A percentile compares a stretch with the other conserved stretches of the same genome.
Evolutionary conservation across 1,140 invertebrate species (phyloP).

Genomic region (Nymphalis io): DNA sequence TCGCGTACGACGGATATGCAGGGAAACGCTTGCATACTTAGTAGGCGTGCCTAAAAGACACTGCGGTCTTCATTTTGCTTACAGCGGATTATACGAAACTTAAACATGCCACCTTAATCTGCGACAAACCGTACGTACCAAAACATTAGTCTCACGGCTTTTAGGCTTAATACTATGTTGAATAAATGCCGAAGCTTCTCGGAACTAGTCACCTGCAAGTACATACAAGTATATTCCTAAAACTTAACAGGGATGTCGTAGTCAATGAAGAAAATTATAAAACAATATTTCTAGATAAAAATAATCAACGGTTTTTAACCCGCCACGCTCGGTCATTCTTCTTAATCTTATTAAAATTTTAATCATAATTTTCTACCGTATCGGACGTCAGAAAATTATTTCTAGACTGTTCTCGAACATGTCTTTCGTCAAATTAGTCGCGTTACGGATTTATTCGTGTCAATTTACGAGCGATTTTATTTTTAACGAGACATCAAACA

Average conservation of each 20-base stretch:
- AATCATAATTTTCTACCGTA: conserved; percentile 58
- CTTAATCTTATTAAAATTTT: conserved; percentile 72
- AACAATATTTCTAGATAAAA: conserved; percentile 26
- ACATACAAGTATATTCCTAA: conserved; percentile 1
- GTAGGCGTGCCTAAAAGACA: conserved; percentile 78
- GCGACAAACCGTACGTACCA: conserved; percentile 59
- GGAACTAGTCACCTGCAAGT: conserved; percentile 19
- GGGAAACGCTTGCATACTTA: conserved; percentile 78
- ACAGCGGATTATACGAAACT: conserved; percentile 74
- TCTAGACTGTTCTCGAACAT: conserved; percentile 59
- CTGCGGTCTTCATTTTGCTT: conserved; percentile 73
- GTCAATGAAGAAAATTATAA: conserved; percentile 21
- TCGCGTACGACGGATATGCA: conserved; percentile 76
- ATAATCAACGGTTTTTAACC: conserved; percentile 35
- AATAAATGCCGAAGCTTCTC: conserved; percentile 37
- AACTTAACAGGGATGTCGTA: background rate
- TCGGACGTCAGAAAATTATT: conserved; percentile 70
- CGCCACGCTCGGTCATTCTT: conserved; percentile 35
- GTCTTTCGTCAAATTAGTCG: conserved; percentile 77
- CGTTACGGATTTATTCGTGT: conserved; percentile 68
- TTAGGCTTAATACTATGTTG: conserved; percentile 43
- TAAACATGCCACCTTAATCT: conserved; percentile 71
- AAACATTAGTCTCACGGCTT: conserved; percentile 55
- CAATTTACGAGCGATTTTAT: conserved; percentile 73
- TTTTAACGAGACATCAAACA: conserved; percentile 80